Conservation (phyloP, 2,113 vertebrate species). For the Haemorhous mexicanus region DNA sequence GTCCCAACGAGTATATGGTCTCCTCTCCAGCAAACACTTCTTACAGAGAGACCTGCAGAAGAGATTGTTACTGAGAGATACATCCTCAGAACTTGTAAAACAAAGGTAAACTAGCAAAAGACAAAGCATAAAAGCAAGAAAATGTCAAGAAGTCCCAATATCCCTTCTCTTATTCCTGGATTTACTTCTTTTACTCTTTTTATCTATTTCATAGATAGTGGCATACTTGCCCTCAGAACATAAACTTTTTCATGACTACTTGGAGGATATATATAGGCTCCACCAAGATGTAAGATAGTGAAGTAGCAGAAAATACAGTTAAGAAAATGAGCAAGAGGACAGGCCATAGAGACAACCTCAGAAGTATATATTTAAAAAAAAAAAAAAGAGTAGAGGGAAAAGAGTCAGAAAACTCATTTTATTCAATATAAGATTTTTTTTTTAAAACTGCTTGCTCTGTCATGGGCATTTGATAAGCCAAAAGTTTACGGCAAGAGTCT, state of each 20-base stretch:
- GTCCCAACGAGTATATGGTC: conserved; percentile 98
- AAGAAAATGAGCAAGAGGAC: neutral
- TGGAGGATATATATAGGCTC: neutral
- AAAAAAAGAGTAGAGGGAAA: neutral
- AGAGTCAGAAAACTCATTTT: neutral
- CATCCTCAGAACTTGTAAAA: neutral
- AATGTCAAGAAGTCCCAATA: neutral
- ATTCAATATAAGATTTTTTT: neutral
- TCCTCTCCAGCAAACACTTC: conserved; percentile 97
- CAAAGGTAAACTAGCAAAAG: neutral
- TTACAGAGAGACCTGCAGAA: conserved; percentile 89
- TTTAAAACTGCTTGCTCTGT: neutral
- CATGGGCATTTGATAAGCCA: neutral
- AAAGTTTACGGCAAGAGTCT: neutral
- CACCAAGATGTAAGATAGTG: neutral
- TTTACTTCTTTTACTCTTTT: neutral
- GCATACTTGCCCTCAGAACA: neutral
- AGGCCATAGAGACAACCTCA: neutral
- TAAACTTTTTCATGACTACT: neutral
- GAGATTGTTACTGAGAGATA: neutral
- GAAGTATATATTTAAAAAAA: neutral
- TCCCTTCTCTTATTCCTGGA: neutral
- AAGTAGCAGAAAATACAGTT: neutral
- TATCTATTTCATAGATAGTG: neutral
- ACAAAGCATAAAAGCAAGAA: neutral